These are phyloP conservation scores for Capitulum mitella DNA, from an alignment of 2,888 invertebrate species.

Conservation along the genomic window DNA sequence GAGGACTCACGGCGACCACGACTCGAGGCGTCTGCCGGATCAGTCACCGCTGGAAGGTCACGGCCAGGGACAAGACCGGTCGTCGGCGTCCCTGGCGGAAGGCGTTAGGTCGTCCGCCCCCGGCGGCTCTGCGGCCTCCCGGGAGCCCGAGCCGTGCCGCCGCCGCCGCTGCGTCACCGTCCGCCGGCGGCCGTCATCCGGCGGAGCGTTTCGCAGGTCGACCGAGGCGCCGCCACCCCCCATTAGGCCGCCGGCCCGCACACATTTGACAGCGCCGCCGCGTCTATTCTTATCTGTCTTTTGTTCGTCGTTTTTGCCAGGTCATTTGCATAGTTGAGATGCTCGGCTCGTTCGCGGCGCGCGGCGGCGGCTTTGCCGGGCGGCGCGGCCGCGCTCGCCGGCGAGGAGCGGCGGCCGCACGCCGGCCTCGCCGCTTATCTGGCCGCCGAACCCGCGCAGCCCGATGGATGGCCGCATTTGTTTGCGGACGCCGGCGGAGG, in stretches of 20 bases:
- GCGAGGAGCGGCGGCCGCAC: not conserved
- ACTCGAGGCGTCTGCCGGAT: no score
- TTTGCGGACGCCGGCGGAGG: not conserved
- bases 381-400: not conserved
- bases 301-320: conserved; percentile 13
- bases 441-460: not conserved
- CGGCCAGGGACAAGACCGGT: no score
- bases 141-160: no score
- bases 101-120: no score
- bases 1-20: no score
- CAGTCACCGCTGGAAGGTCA: no score
- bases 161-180: no score
- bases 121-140: no score
- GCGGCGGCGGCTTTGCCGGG: not conserved
- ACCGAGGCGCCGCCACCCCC: not conserved
- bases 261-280: not conserved
- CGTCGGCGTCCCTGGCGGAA: no score
- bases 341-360: not conserved
- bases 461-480: conserved; percentile 2
- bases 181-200: no score
- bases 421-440: not conserved
- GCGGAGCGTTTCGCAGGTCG: no score
- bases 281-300: conserved; percentile 16
- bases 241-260: not conserved
- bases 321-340: conserved; percentile 3